Conservation (phyloP, 2,113 vertebrate species). For the Psittacara wagleri region DNA sequence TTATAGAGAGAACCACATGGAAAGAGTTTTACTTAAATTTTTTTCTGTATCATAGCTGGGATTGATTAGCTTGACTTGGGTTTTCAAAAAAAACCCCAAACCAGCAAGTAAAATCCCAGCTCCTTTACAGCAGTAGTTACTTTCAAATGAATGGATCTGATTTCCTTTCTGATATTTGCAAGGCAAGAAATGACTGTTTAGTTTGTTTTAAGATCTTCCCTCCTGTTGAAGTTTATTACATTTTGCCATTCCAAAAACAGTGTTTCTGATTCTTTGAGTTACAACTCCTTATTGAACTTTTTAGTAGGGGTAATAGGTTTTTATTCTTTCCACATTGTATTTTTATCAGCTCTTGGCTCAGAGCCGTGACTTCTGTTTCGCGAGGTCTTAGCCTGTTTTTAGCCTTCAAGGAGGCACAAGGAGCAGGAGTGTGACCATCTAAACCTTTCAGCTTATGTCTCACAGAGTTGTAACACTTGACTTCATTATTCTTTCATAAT, state of each 20-base stretch:
- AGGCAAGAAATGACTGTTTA: background rate
- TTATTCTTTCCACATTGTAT: background rate
- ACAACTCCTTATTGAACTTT: background rate
- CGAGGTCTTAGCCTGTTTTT: background rate
- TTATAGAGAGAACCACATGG: slow-evolving; percentile 26
- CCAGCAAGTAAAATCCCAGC: background rate
- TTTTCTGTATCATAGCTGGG: background rate
- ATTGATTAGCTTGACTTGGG: background rate
- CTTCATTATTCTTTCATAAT: background rate
- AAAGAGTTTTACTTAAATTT: background rate
- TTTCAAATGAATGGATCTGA: slow-evolving; percentile 33
- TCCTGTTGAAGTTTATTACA: background rate
- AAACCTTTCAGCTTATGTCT: background rate
- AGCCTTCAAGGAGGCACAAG: background rate
- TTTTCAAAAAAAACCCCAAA: background rate
- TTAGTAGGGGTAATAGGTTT: background rate
- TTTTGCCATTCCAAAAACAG: slow-evolving; percentile 14
- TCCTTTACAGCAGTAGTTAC: slow-evolving; percentile 10
- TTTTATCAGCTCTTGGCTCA: background rate
- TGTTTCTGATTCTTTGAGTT: background rate
- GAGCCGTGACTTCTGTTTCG: background rate
- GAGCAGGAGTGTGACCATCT: background rate
- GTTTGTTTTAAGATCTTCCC: slow-evolving; percentile 9
- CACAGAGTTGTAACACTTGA: background rate
- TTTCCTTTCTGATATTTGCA: slow-evolving; percentile 37